Base-by-base conservation (phyloP, 2,797 vertebrate genomes). In the Leptodactylus fallax region DNA sequence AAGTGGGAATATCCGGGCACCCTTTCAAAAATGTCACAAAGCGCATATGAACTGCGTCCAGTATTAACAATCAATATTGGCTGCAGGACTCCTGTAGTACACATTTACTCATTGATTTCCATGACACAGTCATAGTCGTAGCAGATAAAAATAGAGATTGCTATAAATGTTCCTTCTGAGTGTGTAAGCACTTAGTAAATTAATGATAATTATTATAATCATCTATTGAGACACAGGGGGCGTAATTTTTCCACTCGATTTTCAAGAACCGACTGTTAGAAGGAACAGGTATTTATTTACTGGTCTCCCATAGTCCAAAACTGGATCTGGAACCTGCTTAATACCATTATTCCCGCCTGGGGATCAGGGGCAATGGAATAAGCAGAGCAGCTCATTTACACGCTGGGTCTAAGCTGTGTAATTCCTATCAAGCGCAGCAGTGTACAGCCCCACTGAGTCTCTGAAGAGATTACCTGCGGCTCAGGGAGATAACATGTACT, bases 381-480 rank as follows among this genome's bases (percentile, higher is more conserved):
- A 87, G 63, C 61, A 81, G 51, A 74, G 78, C 78, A 25, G 85
- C 63, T 87, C 61, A 86, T 69, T 79, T 69, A 69, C 76, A 85
- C 49, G 17, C 74, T 74, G n/a, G 3, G 49, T 61, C 78, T 87
- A 80, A 87, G 51, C 77, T 72, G 27, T 65, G 60, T 81, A 87
- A 87, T 87, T 71, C 77, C 72, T 71, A 71, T 81, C 78, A 87
- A 71, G 77, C n/a, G 25, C 61, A 10, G 78, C 23, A 21, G 65
- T 72, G 13, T 65, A 27, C 27, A 72, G 60, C 14, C 65, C 36
- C n/a, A 81, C 45, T 3, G 78, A 81, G 78, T 80, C 77, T 71
- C 51, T 58, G 78, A 60, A 72, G 85, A 87, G 85, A 87, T 87
- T 87, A 87, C 85, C 78, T 56, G 65, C 71, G 78, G 78, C 85